Conservation (phyloP, 2,797 vertebrate genomes). For the Sebastes wilsoni region DNA sequence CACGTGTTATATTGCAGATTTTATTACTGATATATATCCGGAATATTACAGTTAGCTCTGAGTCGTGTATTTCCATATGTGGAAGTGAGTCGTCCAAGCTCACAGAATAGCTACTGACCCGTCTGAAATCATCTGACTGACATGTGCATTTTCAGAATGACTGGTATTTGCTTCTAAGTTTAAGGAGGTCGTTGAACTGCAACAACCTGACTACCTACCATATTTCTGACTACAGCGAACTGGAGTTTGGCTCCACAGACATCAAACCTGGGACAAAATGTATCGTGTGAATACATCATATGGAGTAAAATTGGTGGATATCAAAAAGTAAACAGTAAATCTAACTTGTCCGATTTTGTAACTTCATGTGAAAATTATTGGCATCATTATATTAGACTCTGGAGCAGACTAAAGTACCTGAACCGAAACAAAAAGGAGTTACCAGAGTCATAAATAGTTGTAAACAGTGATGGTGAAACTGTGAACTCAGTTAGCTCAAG, state of each 20-base stretch:
- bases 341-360: background rate
- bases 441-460: background rate
- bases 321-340: background rate
- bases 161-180: background rate
- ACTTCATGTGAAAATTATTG: background rate
- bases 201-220: no score
- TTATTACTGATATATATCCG: background rate
- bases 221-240: background rate
- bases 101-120: background rate
- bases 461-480: background rate
- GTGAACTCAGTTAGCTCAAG: background rate
- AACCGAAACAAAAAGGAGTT: background rate
- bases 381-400: background rate
- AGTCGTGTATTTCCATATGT: background rate
- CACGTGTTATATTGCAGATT: background rate
- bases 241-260: background rate
- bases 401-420: background rate
- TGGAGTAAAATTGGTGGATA: background rate
- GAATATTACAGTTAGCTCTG: background rate
- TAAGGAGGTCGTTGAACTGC: background rate
- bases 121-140: background rate
- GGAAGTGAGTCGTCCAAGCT: background rate
- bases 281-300: rapidly evolving
- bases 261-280: background rate
- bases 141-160: background rate